phyloP scores from a whole-genome alignment of 2,113 vertebrate species.

The Genyomyrus donnyi region DNA sequence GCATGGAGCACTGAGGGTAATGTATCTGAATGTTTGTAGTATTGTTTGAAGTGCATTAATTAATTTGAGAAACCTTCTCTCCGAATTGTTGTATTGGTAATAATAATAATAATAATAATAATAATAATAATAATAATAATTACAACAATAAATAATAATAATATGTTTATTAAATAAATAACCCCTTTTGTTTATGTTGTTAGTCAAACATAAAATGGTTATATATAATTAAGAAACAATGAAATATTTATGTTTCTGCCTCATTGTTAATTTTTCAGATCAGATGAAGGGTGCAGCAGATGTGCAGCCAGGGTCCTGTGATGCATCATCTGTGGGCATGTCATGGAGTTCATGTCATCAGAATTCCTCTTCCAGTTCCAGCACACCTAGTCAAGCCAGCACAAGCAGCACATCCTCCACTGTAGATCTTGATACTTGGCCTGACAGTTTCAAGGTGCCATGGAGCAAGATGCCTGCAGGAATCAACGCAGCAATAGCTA shows the following conservation, averaged over 20 bases:
- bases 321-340: background rate
- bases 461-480: slow-evolving; percentile 10
- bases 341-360: background rate
- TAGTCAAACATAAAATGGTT: background rate
- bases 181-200: background rate
- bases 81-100: background rate
- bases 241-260: background rate
- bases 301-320: background rate
- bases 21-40: background rate
- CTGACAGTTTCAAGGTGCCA: slow-evolving; percentile 5
- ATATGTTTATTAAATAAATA: background rate
- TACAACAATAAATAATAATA: too few species aligned
- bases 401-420: slow-evolving; percentile 7
- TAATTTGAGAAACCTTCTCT: background rate
- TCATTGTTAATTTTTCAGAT: background rate
- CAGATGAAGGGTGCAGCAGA: background rate
- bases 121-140: too few species aligned
- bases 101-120: background rate
- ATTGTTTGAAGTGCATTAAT: background rate
- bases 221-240: background rate
- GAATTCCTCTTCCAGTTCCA: background rate
- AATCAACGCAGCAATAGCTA: background rate
- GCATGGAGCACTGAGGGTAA: background rate
- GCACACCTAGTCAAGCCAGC: background rate
- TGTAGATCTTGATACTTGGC: background rate